Percentiles rank a stretch among this genome's conserved stretches.
These are phyloP conservation scores for Gastracanthus pulcherrimus DNA, from an alignment of 2,888 invertebrate species.

Conservation along the genomic window DNA sequence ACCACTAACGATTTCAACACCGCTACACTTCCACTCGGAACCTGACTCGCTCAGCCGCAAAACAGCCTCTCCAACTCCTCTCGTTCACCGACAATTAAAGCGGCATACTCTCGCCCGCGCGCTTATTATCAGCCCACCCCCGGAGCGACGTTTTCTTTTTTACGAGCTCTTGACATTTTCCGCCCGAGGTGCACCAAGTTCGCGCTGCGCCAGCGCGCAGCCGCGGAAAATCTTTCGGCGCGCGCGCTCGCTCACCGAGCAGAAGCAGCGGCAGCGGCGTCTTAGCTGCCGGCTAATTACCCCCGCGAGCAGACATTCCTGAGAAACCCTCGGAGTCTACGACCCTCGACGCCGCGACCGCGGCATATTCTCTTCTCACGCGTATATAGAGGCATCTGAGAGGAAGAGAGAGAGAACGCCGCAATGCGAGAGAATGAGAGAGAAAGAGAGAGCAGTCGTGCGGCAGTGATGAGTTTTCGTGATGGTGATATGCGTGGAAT, in stretches of 20 bases:
- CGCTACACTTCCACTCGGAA: no score
- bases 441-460: no score
- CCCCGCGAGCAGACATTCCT: slow-evolving; percentile 54
- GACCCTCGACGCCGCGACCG: not conserved
- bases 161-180: slow-evolving; percentile 53
- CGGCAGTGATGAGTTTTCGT: not conserved
- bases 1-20: no score
- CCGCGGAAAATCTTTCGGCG: slow-evolving; percentile 60
- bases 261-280: slow-evolving; percentile 12
- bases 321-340: not conserved
- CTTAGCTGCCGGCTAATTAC: slow-evolving; percentile 61
- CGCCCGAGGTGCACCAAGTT: slow-evolving; percentile 35
- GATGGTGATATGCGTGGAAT: not conserved
- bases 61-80: not conserved
- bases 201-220: not conserved
- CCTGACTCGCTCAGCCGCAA: no score
- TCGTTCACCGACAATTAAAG: slow-evolving; percentile 10
- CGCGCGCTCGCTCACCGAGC: not conserved
- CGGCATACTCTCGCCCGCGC: not conserved
- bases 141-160: slow-evolving; percentile 28
- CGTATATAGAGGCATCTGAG: no score
- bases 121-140: slow-evolving; percentile 31
- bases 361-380: not conserved
- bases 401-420: no score
- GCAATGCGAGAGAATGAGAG: no score